Evolutionary conservation across 2,113 vertebrate species (phyloP).

Genomic region (Halcyon malimbica): DNA sequence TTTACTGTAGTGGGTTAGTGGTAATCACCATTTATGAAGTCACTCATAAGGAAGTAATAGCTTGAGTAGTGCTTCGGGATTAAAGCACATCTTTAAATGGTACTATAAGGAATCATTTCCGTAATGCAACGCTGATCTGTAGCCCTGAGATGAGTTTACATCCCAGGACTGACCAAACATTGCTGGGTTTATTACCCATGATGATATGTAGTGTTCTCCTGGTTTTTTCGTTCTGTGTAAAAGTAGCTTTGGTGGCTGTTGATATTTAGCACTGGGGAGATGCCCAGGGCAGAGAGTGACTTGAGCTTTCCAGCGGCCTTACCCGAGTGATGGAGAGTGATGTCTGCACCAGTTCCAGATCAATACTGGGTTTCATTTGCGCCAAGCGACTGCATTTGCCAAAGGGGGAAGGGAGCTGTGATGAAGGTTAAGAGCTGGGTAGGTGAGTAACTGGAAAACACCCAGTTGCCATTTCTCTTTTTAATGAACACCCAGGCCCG

Average conservation of each 20-base stretch:
- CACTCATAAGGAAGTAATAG: constrained; percentile 33
- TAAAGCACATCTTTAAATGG: background rate
- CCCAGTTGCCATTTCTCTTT: background rate
- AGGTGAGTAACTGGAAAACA: background rate
- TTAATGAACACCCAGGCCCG: background rate
- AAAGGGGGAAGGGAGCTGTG: background rate
- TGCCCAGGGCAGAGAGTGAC: rapidly evolving
- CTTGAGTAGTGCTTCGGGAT: constrained; percentile 35
- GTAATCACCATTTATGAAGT: background rate
- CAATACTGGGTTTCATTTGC: background rate
- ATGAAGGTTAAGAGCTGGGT: background rate
- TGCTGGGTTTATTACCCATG: background rate
- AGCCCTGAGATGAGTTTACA: constrained; percentile 9
- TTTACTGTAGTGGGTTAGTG: constrained; percentile 1
- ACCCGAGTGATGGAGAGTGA: background rate
- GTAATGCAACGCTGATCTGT: background rate
- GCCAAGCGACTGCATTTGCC: background rate
- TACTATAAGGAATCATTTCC: background rate
- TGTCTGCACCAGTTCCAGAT: background rate
- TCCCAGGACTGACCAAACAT: constrained; percentile 33
- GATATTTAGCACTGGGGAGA: rapidly evolving
- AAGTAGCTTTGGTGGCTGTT: background rate
- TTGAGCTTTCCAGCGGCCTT: background rate
- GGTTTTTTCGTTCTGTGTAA: background rate
- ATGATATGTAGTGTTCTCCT: background rate